Conservation (phyloP, 2,113 vertebrate genomes). For the Eurystomus gularis region DNA sequence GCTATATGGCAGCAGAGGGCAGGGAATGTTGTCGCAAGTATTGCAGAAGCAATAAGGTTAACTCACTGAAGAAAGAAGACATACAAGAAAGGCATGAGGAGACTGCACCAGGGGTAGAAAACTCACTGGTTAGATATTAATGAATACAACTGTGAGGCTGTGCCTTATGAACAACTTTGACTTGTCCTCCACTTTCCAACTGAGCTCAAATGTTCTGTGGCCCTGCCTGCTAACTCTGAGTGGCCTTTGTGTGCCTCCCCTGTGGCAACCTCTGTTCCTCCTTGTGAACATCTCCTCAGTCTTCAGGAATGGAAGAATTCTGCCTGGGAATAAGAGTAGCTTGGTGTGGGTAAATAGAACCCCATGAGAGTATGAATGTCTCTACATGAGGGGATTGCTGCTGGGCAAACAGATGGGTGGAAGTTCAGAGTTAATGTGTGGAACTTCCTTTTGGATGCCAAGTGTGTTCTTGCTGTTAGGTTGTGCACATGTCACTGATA, state of each 20-base stretch:
- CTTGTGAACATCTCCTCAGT: neutral
- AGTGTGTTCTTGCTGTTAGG: neutral
- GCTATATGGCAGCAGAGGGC: accelerated
- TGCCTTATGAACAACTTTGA: neutral
- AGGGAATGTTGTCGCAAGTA: neutral
- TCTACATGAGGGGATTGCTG: neutral
- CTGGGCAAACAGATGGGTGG: neutral
- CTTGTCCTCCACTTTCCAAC: neutral
- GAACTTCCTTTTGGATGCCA: neutral
- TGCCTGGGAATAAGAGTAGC: neutral
- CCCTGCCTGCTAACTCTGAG: neutral
- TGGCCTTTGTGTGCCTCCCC: neutral
- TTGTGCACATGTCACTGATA: accelerated
- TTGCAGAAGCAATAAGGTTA: neutral
- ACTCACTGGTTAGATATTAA: neutral
- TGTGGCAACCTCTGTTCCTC: neutral
- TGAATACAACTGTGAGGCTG: neutral
- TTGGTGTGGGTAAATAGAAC: neutral
- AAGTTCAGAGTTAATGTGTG: neutral
- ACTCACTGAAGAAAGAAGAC: neutral
- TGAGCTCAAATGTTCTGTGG: neutral
- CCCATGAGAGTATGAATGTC: accelerated
- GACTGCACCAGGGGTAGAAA: neutral
- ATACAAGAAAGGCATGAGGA: neutral
- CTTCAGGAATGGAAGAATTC: neutral